A percentile compares a stretch with the other conserved stretches of the same genome.
These are phyloP conservation scores for Scomberomorus guttatus DNA, from an alignment of 2,797 vertebrate genomes.

Conservation along the genomic window DNA sequence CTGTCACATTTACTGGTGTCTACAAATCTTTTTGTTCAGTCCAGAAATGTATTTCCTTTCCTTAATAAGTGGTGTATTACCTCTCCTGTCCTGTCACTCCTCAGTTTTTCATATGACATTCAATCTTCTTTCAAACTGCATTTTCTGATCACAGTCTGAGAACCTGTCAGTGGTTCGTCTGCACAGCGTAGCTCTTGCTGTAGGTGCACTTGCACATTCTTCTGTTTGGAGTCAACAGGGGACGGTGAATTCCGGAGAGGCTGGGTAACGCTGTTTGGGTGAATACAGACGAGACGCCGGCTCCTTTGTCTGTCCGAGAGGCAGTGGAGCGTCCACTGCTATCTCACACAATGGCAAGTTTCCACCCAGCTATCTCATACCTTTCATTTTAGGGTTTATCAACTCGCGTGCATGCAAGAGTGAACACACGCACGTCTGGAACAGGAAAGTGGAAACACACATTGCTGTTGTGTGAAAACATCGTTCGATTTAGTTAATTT, in stretches of 20 bases:
- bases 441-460: constrained; percentile 60
- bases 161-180: background rate
- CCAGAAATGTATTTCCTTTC: background rate
- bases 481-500: background rate
- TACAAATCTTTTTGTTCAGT: background rate
- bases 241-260: constrained; percentile 53
- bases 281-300: constrained; percentile 61
- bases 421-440: constrained; percentile 59
- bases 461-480: constrained; percentile 5
- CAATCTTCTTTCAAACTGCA: background rate
- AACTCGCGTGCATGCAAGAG: constrained; percentile 77
- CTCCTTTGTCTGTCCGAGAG: constrained; percentile 69
- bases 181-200: background rate
- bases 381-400: constrained; percentile 79
- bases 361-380: constrained; percentile 73
- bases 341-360: constrained; percentile 73
- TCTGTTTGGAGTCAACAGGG: constrained; percentile 64
- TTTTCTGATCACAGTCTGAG: too few species aligned
- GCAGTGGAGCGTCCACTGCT: constrained; percentile 74
- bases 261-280: constrained; percentile 49
- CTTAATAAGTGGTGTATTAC: background rate
- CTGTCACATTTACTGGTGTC: background rate
- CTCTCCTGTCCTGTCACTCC: background rate
- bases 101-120: background rate
- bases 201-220: constrained; percentile 23